A percentile compares a stretch with the other conserved stretches of the same genome.
phyloP scores from a whole-genome alignment of 2,888 invertebrate genomes.

The Hemistola chrysoprasaria region DNA sequence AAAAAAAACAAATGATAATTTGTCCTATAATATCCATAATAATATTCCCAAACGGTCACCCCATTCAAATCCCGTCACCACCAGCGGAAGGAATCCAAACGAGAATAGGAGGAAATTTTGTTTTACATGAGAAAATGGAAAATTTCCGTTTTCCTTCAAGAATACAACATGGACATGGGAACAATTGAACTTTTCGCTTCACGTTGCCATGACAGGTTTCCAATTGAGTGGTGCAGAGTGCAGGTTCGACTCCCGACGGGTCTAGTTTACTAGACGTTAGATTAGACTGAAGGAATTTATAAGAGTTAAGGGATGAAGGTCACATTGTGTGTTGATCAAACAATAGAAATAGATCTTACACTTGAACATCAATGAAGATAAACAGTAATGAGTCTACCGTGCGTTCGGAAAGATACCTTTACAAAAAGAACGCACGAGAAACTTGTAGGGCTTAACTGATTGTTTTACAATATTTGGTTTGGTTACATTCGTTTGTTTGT shows the following conservation, averaged over 20 bases:
- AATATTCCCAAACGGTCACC: conserved; percentile 38
- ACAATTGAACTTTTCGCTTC: conserved; percentile 41
- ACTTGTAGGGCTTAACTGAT: too few relatives aligned
- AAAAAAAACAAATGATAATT: too few relatives aligned
- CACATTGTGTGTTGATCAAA: too few relatives aligned
- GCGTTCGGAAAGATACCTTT: too few relatives aligned
- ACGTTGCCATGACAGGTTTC: conserved; percentile 58
- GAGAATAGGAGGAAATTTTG: conserved; percentile 73
- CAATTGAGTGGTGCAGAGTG: conserved; percentile 47
- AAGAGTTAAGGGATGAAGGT: too few relatives aligned
- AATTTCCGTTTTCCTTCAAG: conserved; percentile 47
- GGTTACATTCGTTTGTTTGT: too few relatives aligned
- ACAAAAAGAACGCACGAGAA: too few relatives aligned
- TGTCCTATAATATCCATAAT: conserved; percentile 7
- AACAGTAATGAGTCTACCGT: too few relatives aligned
- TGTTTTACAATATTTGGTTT: too few relatives aligned
- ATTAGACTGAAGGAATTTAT: too few relatives aligned
- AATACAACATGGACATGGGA: conserved; percentile 37
- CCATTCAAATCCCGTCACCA: conserved; percentile 67
- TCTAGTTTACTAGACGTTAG: conserved; percentile 7
- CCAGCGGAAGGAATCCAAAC: conserved; percentile 63
- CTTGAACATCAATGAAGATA: too few relatives aligned
- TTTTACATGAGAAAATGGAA: conserved; percentile 77
- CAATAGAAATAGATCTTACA: too few relatives aligned
- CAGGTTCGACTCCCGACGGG: conserved; percentile 13